phyloP scores from a whole-genome alignment of 2,113 vertebrate genomes.

The Mormyrus lacerda region DNA sequence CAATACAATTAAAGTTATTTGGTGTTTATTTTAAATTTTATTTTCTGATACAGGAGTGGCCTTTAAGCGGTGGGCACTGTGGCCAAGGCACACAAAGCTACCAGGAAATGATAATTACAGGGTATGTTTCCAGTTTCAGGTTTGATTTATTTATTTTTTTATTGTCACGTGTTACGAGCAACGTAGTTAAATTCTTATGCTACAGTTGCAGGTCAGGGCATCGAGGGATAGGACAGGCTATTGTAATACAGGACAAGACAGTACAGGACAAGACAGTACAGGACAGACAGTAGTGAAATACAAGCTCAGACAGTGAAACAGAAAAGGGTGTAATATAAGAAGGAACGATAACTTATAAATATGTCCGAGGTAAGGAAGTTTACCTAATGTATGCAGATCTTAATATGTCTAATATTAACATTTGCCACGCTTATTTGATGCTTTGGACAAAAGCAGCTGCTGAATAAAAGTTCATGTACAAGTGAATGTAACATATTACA shows the following conservation, averaged over 20 bases:
- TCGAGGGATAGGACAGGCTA: background rate
- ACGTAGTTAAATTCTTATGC: background rate
- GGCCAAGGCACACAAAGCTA: slow-evolving; percentile 89
- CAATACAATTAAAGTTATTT: background rate
- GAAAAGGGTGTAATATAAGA: background rate
- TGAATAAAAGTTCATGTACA: background rate
- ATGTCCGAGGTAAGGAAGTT: background rate
- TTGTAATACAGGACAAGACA: background rate
- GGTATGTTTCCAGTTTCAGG: slow-evolving; percentile 61
- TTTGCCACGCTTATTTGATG: background rate
- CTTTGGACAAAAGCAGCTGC: background rate
- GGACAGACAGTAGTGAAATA: background rate
- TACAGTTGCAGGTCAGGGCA: background rate
- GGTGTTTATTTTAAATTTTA: background rate
- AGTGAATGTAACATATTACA: background rate
- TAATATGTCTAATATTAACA: background rate
- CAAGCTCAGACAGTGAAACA: background rate
- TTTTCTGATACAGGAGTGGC: slow-evolving; percentile 78
- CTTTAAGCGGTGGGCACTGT: slow-evolving; percentile 94
- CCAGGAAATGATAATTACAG: slow-evolving; percentile 95
- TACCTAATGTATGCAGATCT: background rate
- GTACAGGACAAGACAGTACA: background rate
- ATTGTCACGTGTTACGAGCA: background rate
- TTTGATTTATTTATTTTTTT: background rate
- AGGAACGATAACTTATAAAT: background rate